Conservation (phyloP, 2,888 invertebrate species). For the Drosophila nr. perissopoda region DNA sequence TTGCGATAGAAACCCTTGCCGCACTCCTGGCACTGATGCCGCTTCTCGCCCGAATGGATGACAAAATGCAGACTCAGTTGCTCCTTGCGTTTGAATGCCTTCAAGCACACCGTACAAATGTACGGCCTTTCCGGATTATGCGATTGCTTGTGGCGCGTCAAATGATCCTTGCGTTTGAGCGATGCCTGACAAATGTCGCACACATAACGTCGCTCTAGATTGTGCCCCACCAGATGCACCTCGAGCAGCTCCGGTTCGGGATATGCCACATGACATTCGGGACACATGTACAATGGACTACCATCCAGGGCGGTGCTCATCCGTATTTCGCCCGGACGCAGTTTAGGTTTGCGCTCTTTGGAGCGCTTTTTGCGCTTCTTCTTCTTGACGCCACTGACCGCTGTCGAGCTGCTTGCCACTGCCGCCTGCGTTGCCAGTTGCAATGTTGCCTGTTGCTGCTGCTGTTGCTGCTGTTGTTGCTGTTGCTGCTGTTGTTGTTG, state of each 20-base stretch:
- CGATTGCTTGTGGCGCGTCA: slow-evolving; percentile 94
- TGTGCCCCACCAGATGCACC: slow-evolving; percentile 93
- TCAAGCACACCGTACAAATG: slow-evolving; percentile 93
- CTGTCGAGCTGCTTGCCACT: slow-evolving; percentile 67
- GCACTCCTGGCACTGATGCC: slow-evolving; percentile 94
- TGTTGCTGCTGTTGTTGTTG: slow-evolving; percentile 39
- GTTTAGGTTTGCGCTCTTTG: slow-evolving; percentile 90
- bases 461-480: slow-evolving; percentile 68
- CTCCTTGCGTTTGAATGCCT: slow-evolving; percentile 95
- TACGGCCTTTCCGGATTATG: slow-evolving; percentile 95
- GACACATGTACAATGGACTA: slow-evolving; percentile 93
- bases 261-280: slow-evolving; percentile 95
- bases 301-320: slow-evolving; percentile 92
- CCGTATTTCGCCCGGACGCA: slow-evolving; percentile 93
- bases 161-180: slow-evolving; percentile 93
- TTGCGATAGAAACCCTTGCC: slow-evolving; percentile 95
- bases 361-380: slow-evolving; percentile 92
- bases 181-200: slow-evolving; percentile 96
- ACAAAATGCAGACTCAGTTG: slow-evolving; percentile 95
- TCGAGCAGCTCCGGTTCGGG: slow-evolving; percentile 93
- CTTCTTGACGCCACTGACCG: slow-evolving; percentile 86
- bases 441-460: slow-evolving; percentile 55
- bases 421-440: slow-evolving; percentile 53
- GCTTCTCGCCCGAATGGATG: slow-evolving; percentile 94
- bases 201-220: slow-evolving; percentile 92